These are phyloP conservation scores for Zygothrica quintamaculata DNA, from an alignment of 2,888 invertebrate species.

Conservation along the genomic window DNA sequence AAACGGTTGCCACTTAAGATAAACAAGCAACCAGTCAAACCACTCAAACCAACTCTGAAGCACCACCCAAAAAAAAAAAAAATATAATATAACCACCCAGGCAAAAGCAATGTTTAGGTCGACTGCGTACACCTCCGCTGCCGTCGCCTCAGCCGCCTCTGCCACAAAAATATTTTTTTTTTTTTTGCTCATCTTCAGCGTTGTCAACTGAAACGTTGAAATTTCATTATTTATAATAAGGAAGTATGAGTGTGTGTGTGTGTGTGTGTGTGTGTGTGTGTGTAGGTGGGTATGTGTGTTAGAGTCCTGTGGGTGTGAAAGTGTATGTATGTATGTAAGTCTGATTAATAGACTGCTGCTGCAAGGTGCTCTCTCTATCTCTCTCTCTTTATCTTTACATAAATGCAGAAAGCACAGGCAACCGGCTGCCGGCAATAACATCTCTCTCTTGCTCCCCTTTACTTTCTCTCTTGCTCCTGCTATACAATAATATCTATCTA, in stretches of 20 bases:
- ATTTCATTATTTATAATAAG: constrained; percentile 74
- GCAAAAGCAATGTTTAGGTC: constrained; percentile 34
- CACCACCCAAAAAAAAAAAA: constrained; percentile 1
- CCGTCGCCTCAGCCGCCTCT: constrained; percentile 4
- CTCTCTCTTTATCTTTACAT: constrained; percentile 7
- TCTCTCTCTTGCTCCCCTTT: constrained; percentile 12
- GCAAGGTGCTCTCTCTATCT: constrained; percentile 67
- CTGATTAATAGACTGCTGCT: constrained; percentile 65
- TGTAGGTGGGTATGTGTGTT: constrained; percentile 10
- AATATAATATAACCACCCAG: constrained; percentile 1
- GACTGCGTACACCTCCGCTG: constrained; percentile 26
- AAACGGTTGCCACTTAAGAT: constrained; percentile 77
- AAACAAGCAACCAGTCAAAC: constrained; percentile 8
- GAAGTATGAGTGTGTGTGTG: constrained; percentile 46
- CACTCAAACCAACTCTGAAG: constrained; percentile 10
- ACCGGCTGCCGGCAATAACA: constrained; percentile 37
- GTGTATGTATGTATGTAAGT: constrained; percentile 37
- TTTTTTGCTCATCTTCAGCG: constrained; percentile 37
- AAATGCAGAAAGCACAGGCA: constrained; percentile 14
- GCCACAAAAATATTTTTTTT: too few relatives aligned
- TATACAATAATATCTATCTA: neutral
- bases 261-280: neutral
- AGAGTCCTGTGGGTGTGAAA: constrained; percentile 27
- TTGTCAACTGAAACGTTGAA: constrained; percentile 62
- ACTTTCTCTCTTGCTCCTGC: constrained; percentile 8